phyloP scores from a whole-genome alignment of 2,113 vertebrate genomes.

The Pionites leucogaster region DNA sequence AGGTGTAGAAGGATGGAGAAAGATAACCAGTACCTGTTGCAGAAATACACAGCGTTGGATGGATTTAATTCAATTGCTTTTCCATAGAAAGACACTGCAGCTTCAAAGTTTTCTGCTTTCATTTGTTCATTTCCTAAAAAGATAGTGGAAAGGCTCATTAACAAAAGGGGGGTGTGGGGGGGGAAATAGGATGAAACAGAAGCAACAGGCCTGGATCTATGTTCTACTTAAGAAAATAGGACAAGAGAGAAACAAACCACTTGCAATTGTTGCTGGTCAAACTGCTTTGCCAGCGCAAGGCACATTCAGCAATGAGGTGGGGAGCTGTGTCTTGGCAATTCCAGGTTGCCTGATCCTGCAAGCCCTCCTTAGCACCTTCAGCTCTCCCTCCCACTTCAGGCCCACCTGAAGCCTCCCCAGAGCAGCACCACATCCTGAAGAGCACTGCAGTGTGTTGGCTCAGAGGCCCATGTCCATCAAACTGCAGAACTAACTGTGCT shows the following conservation, averaged over 20 bases:
- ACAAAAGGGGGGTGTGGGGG: background rate
- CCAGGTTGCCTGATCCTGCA: background rate
- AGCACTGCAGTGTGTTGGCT: accelerated
- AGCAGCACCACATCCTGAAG: background rate
- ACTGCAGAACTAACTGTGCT: accelerated
- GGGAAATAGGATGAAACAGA: accelerated
- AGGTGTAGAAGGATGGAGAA: background rate
- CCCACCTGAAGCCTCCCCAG: background rate
- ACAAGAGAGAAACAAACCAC: background rate
- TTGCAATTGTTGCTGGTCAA: background rate
- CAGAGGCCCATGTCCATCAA: no score
- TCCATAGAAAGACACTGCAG: constrained; percentile 89
- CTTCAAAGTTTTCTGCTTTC: constrained; percentile 92
- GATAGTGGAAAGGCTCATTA: accelerated
- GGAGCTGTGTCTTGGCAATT: accelerated
- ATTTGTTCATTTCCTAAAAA: constrained; percentile 92
- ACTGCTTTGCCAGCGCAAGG: accelerated
- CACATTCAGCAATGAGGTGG: accelerated
- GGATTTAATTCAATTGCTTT: constrained; percentile 93
- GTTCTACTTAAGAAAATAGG: background rate
- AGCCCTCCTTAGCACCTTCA: background rate
- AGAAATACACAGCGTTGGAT: constrained; percentile 94
- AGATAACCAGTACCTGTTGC: constrained; percentile 84
- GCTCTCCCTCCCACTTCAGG: background rate
- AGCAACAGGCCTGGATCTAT: background rate